A percentile compares a stretch with the other conserved stretches of the same genome.
Evolutionary conservation across 2,888 invertebrate genomes (phyloP).

Genomic region (Drosophila longiperda): DNA sequence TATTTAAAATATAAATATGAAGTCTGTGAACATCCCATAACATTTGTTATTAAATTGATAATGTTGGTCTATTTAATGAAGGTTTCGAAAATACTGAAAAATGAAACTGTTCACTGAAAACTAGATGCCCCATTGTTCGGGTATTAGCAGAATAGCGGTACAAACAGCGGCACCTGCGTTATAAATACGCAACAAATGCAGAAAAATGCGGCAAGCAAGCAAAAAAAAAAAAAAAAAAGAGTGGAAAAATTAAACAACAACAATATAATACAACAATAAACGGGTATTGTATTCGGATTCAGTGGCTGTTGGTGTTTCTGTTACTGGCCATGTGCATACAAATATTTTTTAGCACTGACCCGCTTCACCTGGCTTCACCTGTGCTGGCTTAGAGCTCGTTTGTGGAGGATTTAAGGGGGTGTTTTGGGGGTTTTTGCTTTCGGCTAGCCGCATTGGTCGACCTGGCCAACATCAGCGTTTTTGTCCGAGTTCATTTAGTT

Average conservation of each 20-base stretch:
- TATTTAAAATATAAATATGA: neutral
- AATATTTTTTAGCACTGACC: constrained; percentile 36
- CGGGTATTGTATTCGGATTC: constrained; percentile 42
- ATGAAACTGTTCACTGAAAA: neutral
- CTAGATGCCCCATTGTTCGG: constrained; percentile 10
- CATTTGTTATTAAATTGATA: neutral
- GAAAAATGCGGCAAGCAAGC: neutral
- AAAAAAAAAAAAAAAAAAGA: constrained; percentile 29
- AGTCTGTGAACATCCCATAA: neutral
- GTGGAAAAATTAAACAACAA: constrained; percentile 35
- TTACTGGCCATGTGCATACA: constrained; percentile 29
- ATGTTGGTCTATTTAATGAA: neutral
- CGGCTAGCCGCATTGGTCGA: constrained; percentile 66
- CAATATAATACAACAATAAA: constrained; percentile 49
- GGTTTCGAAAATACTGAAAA: neutral
- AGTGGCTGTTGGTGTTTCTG: constrained; percentile 5
- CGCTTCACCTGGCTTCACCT: neutral
- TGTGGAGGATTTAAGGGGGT: neutral
- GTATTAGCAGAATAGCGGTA: constrained; percentile 24
- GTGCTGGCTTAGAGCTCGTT: constrained; percentile 3
- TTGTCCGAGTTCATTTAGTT: constrained; percentile 23
- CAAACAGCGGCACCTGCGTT: constrained; percentile 46
- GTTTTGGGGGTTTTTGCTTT: constrained; percentile 6
- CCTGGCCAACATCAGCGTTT: constrained; percentile 9
- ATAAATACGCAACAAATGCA: constrained; percentile 69